A percentile compares a stretch with the other conserved stretches of the same genome.
These are phyloP conservation scores for Maniola hyperantus DNA, from an alignment of 2,888 invertebrate genomes.

Conservation along the genomic window DNA sequence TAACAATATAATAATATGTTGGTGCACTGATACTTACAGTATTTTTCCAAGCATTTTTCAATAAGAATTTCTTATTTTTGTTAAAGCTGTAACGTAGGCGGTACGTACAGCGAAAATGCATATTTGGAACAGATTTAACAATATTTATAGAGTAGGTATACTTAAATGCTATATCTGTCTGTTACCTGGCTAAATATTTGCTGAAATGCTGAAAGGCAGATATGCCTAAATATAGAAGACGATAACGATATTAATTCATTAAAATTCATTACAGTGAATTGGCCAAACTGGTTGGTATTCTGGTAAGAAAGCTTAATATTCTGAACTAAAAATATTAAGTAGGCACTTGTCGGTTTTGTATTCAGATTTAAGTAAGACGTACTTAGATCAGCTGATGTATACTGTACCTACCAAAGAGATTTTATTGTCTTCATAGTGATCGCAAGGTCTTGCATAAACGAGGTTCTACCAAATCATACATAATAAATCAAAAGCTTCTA, in stretches of 20 bases:
- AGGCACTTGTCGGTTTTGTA: too few relatives aligned
- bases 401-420: neutral
- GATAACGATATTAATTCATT: neutral
- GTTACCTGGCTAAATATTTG: slow-evolving; percentile 3
- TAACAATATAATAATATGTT: too few relatives aligned
- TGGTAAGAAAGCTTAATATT: too few relatives aligned
- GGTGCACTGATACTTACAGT: too few relatives aligned
- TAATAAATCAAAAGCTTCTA: neutral
- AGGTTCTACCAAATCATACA: neutral
- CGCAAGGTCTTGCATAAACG: neutral
- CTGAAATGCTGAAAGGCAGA: slow-evolving; percentile 7
- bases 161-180: slow-evolving; percentile 5
- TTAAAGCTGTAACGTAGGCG: neutral
- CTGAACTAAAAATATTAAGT: neutral
- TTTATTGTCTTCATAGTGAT: neutral
- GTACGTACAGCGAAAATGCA: neutral
- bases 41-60: too few relatives aligned
- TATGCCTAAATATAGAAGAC: neutral
- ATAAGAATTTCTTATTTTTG: too few relatives aligned
- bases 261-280: neutral
- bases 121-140: neutral
- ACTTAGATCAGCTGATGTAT: neutral
- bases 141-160: neutral
- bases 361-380: too few relatives aligned
- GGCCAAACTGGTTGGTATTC: too few relatives aligned